phyloP scores from a whole-genome alignment of 92 coral and sea anemone species.

The Anthopleura xanthogrammica region DNA sequence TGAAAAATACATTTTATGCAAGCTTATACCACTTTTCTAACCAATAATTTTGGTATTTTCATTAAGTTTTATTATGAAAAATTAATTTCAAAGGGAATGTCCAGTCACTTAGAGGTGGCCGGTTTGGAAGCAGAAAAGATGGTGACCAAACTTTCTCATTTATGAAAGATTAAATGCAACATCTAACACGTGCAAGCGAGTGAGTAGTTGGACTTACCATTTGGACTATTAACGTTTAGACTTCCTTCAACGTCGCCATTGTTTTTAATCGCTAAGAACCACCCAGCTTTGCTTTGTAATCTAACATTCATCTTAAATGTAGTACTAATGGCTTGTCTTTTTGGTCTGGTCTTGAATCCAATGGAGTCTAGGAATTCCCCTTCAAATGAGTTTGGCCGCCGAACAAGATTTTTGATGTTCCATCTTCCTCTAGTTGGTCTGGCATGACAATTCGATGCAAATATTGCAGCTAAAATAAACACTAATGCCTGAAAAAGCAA shows the following conservation, averaged over 20 bases:
- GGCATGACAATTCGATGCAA: background rate
- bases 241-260: conserved; percentile 35
- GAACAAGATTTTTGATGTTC: background rate
- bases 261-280: conserved; percentile 38
- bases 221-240: background rate
- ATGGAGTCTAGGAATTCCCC: background rate
- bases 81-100: no score
- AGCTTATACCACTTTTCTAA: no score
- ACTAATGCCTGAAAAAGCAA: background rate
- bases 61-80: no score
- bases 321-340: background rate
- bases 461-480: background rate
- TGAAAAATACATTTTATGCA: no score
- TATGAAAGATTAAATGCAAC: background rate
- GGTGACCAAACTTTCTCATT: background rate
- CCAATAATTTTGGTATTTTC: no score
- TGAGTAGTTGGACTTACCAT: background rate
- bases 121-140: background rate
- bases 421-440: background rate
- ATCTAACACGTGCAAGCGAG: background rate
- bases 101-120: no score
- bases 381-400: background rate
- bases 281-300: conserved; percentile 32
- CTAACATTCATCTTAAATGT: background rate
- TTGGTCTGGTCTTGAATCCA: background rate